Evolutionary conservation across 2,113 vertebrate genomes (phyloP).

Genomic region (Anguilla rostrata): DNA sequence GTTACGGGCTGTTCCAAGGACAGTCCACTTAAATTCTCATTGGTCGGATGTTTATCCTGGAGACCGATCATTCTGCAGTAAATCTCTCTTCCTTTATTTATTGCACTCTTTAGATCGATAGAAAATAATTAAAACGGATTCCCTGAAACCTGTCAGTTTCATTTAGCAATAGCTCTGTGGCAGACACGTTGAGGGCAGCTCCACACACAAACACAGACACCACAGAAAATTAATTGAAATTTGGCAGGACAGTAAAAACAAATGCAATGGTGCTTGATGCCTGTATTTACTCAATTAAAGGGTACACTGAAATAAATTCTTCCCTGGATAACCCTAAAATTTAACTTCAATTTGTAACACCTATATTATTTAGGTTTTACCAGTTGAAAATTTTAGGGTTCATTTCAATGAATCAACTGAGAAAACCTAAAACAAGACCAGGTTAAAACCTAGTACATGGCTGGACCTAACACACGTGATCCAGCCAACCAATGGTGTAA

Average conservation of each 20-base stretch:
- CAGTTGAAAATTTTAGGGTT: too few relatives aligned
- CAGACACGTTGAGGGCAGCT: not conserved
- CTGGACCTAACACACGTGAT: too few relatives aligned
- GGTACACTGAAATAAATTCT: not conserved
- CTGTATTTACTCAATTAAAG: not conserved
- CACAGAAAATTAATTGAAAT: not conserved
- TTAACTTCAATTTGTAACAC: too few relatives aligned
- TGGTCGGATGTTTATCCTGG: not conserved
- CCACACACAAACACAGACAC: not conserved
- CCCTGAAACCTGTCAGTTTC: not conserved
- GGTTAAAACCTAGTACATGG: too few relatives aligned
- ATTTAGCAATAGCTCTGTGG: not conserved
- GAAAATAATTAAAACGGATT: too few relatives aligned
- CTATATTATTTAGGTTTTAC: too few relatives aligned
- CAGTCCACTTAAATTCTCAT: not conserved
- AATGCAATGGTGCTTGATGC: not conserved
- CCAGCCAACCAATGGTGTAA: too few relatives aligned
- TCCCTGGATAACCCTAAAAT: too few relatives aligned
- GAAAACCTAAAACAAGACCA: too few relatives aligned
- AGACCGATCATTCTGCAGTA: not conserved
- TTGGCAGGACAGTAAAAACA: not conserved
- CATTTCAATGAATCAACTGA: too few relatives aligned
- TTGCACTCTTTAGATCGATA: too few relatives aligned
- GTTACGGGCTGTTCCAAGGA: not conserved
- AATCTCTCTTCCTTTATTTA: not conserved